phyloP scores from a whole-genome alignment of 2,797 vertebrate genomes.

The Macropus fuliginosus region DNA sequence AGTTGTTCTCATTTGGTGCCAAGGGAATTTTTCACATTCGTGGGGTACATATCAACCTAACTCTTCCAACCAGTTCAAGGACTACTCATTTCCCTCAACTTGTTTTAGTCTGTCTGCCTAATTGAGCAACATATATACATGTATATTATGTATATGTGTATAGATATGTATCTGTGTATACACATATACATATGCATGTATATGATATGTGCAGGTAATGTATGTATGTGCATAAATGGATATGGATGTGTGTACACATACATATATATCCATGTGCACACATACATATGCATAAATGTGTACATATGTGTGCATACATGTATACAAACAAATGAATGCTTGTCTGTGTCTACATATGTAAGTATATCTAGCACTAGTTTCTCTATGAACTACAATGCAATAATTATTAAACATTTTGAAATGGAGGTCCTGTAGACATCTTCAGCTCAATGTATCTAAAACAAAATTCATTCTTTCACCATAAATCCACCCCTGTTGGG shows the following conservation, averaged over 20 bases:
- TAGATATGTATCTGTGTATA: too few relatives aligned
- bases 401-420: not conserved
- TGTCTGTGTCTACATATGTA: too few relatives aligned
- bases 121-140: not conserved
- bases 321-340: too few relatives aligned
- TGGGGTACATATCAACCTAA: not conserved
- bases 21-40: not conserved
- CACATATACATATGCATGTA: too few relatives aligned
- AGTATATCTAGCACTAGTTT: not conserved
- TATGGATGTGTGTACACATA: too few relatives aligned
- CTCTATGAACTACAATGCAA: not conserved
- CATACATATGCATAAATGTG: too few relatives aligned
- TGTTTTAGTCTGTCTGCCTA: not conserved
- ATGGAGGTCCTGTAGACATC: not conserved
- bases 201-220: not conserved
- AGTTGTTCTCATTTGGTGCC: not conserved
- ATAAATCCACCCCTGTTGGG: not conserved
- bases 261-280: too few relatives aligned
- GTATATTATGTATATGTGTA: too few relatives aligned
- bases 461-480: not conserved
- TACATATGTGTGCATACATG: too few relatives aligned
- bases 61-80: not conserved
- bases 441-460: not conserved
- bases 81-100: not conserved
- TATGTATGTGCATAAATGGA: rapidly evolving